Conservation (phyloP, 1,140 invertebrate species). For the Copidosoma floridanum region DNA sequence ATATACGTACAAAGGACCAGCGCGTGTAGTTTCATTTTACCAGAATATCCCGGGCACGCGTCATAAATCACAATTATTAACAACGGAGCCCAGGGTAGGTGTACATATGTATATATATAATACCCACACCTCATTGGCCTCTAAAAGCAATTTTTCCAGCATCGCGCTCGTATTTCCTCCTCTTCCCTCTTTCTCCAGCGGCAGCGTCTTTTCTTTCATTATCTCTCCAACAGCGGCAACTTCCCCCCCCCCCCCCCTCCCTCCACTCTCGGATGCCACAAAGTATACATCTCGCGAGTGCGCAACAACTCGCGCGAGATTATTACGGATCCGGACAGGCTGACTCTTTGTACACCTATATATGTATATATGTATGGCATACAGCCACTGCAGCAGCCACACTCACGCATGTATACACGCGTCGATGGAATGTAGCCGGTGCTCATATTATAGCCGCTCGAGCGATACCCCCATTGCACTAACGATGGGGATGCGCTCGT, state of each 20-base stretch:
- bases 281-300: constrained; percentile 11
- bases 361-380: constrained; percentile 21
- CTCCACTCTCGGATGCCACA: not conserved
- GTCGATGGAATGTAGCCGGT: constrained; percentile 45
- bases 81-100: no score
- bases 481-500: constrained; percentile 51
- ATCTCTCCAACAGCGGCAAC: not conserved
- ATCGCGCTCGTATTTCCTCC: constrained; percentile 13
- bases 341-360: constrained; percentile 33
- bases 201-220: not conserved
- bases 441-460: constrained; percentile 45
- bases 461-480: constrained; percentile 44
- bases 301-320: constrained; percentile 35
- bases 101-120: no score
- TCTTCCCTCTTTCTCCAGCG: not conserved
- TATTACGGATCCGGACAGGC: constrained; percentile 37
- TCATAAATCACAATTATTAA: constrained; percentile 54
- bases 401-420: constrained; percentile 33
- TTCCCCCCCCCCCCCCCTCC: not conserved
- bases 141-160: constrained; percentile 44
- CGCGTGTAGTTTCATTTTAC: not conserved
- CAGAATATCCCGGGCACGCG: not conserved
- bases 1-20: no score
- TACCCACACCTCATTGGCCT: constrained; percentile 14
- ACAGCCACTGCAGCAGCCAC: no score